Percentiles rank a stretch among this genome's conserved stretches.
phyloP scores from a whole-genome alignment of 2,888 invertebrate genomes.

The Epinotia nisella region DNA sequence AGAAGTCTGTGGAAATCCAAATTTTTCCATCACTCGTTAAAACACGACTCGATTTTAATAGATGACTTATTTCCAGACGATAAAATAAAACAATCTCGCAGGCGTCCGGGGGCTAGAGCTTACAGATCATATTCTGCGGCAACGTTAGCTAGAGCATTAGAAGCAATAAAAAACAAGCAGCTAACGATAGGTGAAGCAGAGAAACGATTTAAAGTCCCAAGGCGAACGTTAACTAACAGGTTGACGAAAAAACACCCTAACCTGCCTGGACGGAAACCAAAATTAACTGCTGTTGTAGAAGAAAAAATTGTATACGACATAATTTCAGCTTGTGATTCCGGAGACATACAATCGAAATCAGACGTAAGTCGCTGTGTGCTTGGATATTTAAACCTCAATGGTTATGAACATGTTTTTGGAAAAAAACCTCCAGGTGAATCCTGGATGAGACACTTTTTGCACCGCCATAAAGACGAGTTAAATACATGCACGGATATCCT shows the following conservation, averaged over 20 bases:
- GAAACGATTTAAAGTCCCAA: background rate
- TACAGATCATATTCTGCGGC: slow-evolving; percentile 4
- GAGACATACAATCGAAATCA: background rate
- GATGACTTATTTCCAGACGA: no score
- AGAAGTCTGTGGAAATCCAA: no score
- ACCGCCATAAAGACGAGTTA: background rate
- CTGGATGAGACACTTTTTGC: background rate
- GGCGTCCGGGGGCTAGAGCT: background rate
- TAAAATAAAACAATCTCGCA: background rate
- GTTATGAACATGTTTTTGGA: background rate
- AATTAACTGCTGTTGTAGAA: slow-evolving; percentile 7
- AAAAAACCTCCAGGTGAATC: background rate
- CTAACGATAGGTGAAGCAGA: background rate
- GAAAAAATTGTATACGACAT: background rate
- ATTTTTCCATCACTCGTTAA: no score
- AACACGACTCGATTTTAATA: no score
- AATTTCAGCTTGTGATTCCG: background rate
- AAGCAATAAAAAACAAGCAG: background rate
- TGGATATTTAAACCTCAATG: background rate
- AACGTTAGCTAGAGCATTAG: background rate
- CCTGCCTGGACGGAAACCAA: slow-evolving; percentile 1
- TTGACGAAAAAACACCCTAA: background rate
- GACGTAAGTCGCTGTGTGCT: background rate
- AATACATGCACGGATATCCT: background rate
- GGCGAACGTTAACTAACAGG: slow-evolving; percentile 1